Evolutionary conservation across 1,140 invertebrate genomes (phyloP), one percentile per base, ranked within the genome.

Genomic region (Planococcus citri): DNA sequence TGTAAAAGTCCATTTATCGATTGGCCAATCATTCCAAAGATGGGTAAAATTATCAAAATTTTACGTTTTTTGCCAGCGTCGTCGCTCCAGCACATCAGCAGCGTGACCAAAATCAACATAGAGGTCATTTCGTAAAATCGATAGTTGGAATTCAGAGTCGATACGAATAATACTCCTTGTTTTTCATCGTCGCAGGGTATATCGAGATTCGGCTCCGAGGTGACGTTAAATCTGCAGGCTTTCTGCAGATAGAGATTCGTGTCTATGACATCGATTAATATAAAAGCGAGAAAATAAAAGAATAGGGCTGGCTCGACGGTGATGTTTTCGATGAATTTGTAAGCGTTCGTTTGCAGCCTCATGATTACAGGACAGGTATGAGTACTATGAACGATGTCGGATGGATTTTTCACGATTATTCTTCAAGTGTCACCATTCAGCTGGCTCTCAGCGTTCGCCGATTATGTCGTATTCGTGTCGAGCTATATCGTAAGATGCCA

Each of bases 21-120:
- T 12, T 72, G 71, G 27, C 70, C 12, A 21, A 73, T 67, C 27
- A 72, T 70, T 1, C 73, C 73, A 10, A 68, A 38, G 14, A 79
- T 74, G 1, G 81, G 76, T 4, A 81, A 33, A 1, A 80, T 69
- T 27, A 83, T 74, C 0, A 80, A 77, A 6, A 79, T 70, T 73
- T 81, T 81, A 27, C 80, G 73, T 12, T 79, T 76, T 10, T 72
- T 69, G 58, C 71, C 73, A 57, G 74, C 71, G 12, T 4, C 75
- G 27, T 72, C 74, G 58, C 64, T 75, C 73, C 67, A 79, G 25
- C 37, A 76, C 21, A 57, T 75, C 10, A 74, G 68, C 68, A 76
- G 76, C 20, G 75, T 60, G 29, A 75, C 72, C 69, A 71, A 73
- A 14, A 75, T 21, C 29, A 75, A 60, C 1, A 74, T 74, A 21